Evolutionary conservation across 2,888 invertebrate genomes (phyloP), one percentile per base, ranked within the genome.

Genomic region (Cephus pygmeus): DNA sequence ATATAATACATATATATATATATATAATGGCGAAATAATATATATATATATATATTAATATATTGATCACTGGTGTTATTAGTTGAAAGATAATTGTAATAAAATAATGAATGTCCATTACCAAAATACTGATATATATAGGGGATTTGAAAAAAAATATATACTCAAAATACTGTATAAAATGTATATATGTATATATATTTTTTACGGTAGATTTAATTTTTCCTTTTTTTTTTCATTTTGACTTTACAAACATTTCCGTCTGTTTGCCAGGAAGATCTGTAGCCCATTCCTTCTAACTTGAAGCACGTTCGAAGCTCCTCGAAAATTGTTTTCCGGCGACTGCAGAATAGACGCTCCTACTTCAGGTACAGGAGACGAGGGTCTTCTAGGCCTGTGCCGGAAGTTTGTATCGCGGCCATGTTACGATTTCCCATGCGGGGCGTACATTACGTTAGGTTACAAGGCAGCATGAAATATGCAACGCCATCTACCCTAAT

Each of bases 341-440:
- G 56, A 56, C 56, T 56, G 23, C 23, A 23, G 56, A 56, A 56
- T 56, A 56, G 56, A 56, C 56, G 9, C 56, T 6, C 2, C 56
- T 56, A 1, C 23, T 23, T 56, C 56, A 2, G 56, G 56, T 56
- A 56, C 15, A 23, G 56, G 56, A 56, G 56, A 56, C 56, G 56
- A 56, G 56, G 56, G 56, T 56, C 56, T 56, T 56, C 56, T 56
- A 56, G 56, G 56, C 56, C 56, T 56, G 23, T 9, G 23, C 56
- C 56, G 56, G 56, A 56, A 56, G 56, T 56, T 56, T 31, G 79
- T 82, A 81, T 79, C 77, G 80, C 75, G 79, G 85, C 84, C 85
- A 83, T 84, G 87, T 88, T 88, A 87, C 87, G 87, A 90, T 90
- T 90, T 90, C 89, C 90, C 90, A 88, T 88, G 90, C 86, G 90